These are phyloP conservation scores for Saturnia japonica DNA, from an alignment of 2,888 invertebrate genomes.

Conservation along the genomic window DNA sequence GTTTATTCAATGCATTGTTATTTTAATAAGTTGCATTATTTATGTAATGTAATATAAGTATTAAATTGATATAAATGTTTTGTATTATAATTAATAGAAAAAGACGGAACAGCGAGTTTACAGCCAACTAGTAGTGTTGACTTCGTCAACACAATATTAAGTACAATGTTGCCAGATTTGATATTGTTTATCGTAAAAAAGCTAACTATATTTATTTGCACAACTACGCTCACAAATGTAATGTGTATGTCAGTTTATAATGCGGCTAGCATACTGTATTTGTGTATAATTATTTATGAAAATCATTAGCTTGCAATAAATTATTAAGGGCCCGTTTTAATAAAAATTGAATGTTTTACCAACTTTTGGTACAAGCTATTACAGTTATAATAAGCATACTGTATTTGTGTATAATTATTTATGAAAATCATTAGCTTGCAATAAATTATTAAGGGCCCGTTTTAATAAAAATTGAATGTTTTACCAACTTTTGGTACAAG, in stretches of 20 bases:
- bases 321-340: not conserved
- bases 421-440: constrained; percentile 26
- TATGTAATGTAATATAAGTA: constrained; percentile 58
- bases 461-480: not conserved
- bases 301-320: constrained; percentile 25
- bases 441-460: constrained; percentile 10
- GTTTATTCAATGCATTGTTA: constrained; percentile 41
- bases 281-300: constrained; percentile 44
- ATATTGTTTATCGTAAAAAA: constrained; percentile 14
- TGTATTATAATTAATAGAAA: constrained; percentile 53
- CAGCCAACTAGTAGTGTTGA: constrained; percentile 49
- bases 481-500: not conserved
- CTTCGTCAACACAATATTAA: constrained; percentile 37
- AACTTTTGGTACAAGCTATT: not conserved
- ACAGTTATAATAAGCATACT: constrained; percentile 28
- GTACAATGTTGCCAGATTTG: constrained; percentile 39
- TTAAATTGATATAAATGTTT: constrained; percentile 53
- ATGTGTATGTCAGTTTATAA: constrained; percentile 26
- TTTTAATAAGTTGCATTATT: constrained; percentile 56
- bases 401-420: constrained; percentile 47
- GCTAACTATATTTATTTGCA: constrained; percentile 38
- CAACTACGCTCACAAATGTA: constrained; percentile 21
- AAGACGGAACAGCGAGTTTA: constrained; percentile 49
- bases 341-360: constrained; percentile 1
- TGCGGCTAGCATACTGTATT: constrained; percentile 38